Conservation (phyloP, 37 sponge, comb jelly and placozoan species). For the Eunapius fragilis region DNA sequence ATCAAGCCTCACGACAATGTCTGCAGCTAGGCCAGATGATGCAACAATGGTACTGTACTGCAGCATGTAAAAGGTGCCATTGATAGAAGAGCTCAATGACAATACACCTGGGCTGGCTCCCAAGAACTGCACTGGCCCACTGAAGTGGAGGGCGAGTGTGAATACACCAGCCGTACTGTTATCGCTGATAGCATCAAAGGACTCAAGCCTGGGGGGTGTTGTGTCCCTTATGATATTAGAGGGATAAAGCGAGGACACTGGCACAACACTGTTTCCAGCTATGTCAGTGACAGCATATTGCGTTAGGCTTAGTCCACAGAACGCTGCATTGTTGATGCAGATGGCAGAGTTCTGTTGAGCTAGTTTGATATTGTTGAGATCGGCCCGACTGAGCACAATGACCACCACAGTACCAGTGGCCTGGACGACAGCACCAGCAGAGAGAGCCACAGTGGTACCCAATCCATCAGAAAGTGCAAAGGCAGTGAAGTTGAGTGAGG, state of each 20-base stretch:
- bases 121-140: conserved; percentile 52
- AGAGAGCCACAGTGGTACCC: conserved; percentile 5
- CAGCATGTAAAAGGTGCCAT: conserved; percentile 23
- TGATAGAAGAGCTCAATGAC: neutral
- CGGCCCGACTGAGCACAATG: conserved; percentile 38
- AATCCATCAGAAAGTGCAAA: conserved; percentile 42
- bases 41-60: conserved; percentile 35
- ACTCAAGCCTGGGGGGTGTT: conserved; percentile 63
- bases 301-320: conserved; percentile 43
- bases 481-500: conserved; percentile 51
- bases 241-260: conserved; percentile 5
- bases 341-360: conserved; percentile 14
- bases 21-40: conserved; percentile 34
- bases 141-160: conserved; percentile 56
- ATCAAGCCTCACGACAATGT: conserved; percentile 56
- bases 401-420: conserved; percentile 57
- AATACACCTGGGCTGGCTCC: neutral
- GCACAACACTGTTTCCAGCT: conserved; percentile 56
- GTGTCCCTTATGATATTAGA: conserved; percentile 19
- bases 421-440: conserved; percentile 18
- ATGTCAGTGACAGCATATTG: conserved; percentile 64
- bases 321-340: conserved; percentile 22
- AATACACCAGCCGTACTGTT: neutral
- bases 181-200: conserved; percentile 59
- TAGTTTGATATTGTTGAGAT: conserved; percentile 63